Percentiles rank a stretch among this genome's conserved stretches.
phyloP scores from a whole-genome alignment of 2,888 invertebrate species.

The Bembecia ichneumoniformis region DNA sequence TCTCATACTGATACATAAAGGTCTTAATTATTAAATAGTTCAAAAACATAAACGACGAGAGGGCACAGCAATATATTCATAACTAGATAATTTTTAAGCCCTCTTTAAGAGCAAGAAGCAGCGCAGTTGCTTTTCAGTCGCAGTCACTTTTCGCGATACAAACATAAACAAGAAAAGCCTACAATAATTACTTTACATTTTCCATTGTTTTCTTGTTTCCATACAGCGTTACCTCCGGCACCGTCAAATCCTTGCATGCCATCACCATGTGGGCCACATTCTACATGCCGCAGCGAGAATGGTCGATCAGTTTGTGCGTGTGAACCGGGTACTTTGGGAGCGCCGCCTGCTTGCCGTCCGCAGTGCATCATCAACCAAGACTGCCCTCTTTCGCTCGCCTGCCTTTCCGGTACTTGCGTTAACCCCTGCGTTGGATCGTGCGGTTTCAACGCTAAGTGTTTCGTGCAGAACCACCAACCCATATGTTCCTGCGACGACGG shows the following conservation, averaged over 20 bases:
- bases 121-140: no score
- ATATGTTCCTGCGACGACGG: constrained; percentile 81
- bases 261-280: constrained; percentile 79
- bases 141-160: no score
- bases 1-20: no score
- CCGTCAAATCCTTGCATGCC: constrained; percentile 74
- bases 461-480: constrained; percentile 81
- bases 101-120: no score
- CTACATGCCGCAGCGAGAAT: constrained; percentile 74
- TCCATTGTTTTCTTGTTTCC: background rate
- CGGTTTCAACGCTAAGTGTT: constrained; percentile 82
- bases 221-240: background rate
- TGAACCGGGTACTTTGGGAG: constrained; percentile 80
- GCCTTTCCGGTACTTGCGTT: constrained; percentile 79
- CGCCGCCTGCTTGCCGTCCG: constrained; percentile 83
- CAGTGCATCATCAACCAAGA: constrained; percentile 85
- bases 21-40: no score
- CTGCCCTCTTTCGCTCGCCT: constrained; percentile 81
- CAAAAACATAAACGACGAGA: no score
- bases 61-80: no score
- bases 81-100: no score
- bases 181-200: no score
- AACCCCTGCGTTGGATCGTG: constrained; percentile 85
- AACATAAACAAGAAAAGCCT: no score
- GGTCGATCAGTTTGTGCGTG: constrained; percentile 82